Conservation (phyloP, 2,888 invertebrate genomes). For the Oligia fasciuncula region DNA sequence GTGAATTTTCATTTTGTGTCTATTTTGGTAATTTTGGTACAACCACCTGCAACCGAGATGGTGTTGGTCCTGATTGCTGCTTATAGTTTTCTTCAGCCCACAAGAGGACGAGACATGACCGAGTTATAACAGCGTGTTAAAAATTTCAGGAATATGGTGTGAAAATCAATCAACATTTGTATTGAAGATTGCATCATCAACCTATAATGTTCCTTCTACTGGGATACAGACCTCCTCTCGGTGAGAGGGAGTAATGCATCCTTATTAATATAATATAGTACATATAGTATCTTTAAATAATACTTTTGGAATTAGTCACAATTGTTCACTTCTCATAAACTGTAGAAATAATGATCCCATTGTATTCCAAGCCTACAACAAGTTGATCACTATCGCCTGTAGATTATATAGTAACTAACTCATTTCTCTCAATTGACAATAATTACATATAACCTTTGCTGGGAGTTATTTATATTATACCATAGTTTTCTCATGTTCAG, state of each 20-base stretch:
- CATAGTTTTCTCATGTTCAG: background rate
- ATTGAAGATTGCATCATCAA: too few relatives aligned
- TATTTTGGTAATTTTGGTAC: slow-evolving; percentile 24
- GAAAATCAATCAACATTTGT: too few relatives aligned
- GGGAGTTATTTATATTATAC: background rate
- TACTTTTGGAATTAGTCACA: too few relatives aligned
- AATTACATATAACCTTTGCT: slow-evolving; percentile 3
- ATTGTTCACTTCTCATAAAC: background rate
- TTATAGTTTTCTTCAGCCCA: background rate
- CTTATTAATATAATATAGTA: too few relatives aligned
- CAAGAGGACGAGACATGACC: background rate
- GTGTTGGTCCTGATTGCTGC: background rate
- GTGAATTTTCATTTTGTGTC: background rate
- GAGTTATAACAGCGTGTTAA: too few relatives aligned
- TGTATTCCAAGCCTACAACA: background rate
- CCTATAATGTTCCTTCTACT: too few relatives aligned
- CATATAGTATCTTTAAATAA: too few relatives aligned
- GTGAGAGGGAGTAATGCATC: background rate
- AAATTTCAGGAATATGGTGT: background rate
- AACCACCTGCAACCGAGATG: too few relatives aligned
- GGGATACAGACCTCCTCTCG: too few relatives aligned
- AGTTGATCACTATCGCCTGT: background rate
- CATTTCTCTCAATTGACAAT: slow-evolving; percentile 19
- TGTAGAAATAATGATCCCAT: background rate
- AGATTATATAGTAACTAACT: slow-evolving; percentile 4